Conservation (phyloP, 2,888 invertebrate genomes). For the Drymonia ruficornis region DNA sequence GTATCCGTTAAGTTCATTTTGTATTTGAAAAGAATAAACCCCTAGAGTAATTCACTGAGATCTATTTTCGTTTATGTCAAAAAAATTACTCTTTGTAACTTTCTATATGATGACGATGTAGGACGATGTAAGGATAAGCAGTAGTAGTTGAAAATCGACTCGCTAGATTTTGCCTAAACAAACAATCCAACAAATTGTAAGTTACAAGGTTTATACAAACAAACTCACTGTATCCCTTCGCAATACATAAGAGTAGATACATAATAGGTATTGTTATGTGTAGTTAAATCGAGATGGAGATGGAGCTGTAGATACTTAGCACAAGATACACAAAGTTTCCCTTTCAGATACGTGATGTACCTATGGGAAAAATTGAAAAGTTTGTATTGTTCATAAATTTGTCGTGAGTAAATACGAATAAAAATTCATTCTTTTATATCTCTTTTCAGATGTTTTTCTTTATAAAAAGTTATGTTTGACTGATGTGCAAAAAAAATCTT, state of each 20-base stretch:
- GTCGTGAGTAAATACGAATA: no score
- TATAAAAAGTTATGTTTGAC: no score
- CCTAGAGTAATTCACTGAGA: no score
- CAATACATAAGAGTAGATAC: neutral
- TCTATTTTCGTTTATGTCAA: no score
- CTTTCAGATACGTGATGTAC: neutral
- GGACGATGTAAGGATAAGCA: neutral
- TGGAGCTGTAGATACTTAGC: neutral
- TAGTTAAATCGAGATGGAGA: neutral
- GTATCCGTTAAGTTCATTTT: no score
- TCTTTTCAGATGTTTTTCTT: no score
- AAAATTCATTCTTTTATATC: no score
- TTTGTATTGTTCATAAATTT: neutral
- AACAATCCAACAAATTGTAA: neutral
- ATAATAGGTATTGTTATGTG: neutral
- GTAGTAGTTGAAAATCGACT: neutral
- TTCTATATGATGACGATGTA: no score
- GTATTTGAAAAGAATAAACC: no score
- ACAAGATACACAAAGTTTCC: neutral
- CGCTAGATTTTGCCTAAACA: neutral
- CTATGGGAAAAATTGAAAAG: neutral
- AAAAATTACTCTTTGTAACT: no score
- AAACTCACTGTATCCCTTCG: constrained; percentile 4
- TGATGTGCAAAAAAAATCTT: no score
- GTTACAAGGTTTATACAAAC: neutral